Percentiles rank a stretch among this genome's conserved stretches.
Evolutionary conservation across 2,888 invertebrate species (phyloP).

Genomic region (Lobophora halterata): DNA sequence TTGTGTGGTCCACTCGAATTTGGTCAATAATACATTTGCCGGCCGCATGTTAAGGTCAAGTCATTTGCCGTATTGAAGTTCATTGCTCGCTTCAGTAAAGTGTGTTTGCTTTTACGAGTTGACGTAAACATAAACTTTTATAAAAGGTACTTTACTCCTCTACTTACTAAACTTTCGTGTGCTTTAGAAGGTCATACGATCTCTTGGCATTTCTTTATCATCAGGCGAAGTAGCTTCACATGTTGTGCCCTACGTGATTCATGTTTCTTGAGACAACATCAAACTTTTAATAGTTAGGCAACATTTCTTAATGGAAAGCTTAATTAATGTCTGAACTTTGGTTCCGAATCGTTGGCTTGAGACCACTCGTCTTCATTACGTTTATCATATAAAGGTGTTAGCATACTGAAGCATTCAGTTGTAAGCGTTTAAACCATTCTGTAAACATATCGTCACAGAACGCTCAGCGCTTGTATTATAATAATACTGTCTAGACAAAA

Average conservation of each 20-base stretch:
- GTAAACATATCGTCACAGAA: no score
- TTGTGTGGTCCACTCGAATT: constrained; percentile 43
- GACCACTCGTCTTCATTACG: constrained; percentile 49
- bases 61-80: constrained; percentile 27
- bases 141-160: constrained; percentile 1
- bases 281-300: constrained; percentile 44
- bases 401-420: no score
- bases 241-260: constrained; percentile 44
- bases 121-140: constrained; percentile 10
- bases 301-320: constrained; percentile 49
- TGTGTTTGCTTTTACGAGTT: constrained; percentile 9
- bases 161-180: constrained; percentile 4
- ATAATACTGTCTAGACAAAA: no score
- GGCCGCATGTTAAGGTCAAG: constrained; percentile 33
- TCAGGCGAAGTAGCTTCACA: constrained; percentile 35
- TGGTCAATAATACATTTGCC: constrained; percentile 36
- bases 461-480: no score
- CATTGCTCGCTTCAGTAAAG: constrained; percentile 23
- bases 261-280: constrained; percentile 43
- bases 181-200: constrained; percentile 16
- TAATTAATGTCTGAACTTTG: constrained; percentile 63
- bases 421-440: no score
- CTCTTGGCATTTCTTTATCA: constrained; percentile 28
- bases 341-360: constrained; percentile 46
- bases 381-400: no score